Base-by-base conservation (phyloP, 2,113 vertebrate genomes). In the Menura novaehollandiae region DNA sequence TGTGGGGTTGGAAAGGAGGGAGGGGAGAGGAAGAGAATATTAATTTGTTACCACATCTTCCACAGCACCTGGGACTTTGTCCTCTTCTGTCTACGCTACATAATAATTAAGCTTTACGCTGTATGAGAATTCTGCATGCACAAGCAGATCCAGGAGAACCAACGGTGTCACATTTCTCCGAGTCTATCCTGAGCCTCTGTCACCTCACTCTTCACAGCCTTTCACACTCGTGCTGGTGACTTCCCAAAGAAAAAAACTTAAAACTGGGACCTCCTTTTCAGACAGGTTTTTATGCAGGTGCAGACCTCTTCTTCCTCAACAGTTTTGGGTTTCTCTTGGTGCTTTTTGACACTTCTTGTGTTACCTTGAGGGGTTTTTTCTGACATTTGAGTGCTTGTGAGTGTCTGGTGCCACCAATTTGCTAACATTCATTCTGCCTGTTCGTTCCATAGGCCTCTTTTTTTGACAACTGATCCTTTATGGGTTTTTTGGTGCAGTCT, bases 341-440 rank as follows among this genome's bases (percentile, higher is more conserved):
- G 21, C 3, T 30, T 74, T 81, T 66, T 56, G 24, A 20, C 8
- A 22, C 23, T 64, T 68, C 28, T 23, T 67, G 12, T 10, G 3
- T 21, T 1, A 53, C 43, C 47, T 56, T 32, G 5, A 3, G 9
- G 2, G 4, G 22, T 20, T 1, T 3, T 44, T 26, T 7, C 27
- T 88, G 17, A 19, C 67, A 71, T 39, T 28, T n/a, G 27, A 41
- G 33, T 39, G 11, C 10, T 55, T 78, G 46, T 35, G 35, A 67
- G 9, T 62, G 44, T 7, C n/a, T 72, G 13, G 7, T 68, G 49
- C 44, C 35, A 43, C 30, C 15, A 62, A 58, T 62, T 63, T 59
- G 17, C 32, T 53, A 53, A 55, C 9, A 46, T 51, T 62, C 3
- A 55, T 78, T 81, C 80, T 64, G 3, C 35, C 30, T 79, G 0